Base-by-base conservation (phyloP, 2,113 vertebrate species). In the Zosterops hypoxanthus region DNA sequence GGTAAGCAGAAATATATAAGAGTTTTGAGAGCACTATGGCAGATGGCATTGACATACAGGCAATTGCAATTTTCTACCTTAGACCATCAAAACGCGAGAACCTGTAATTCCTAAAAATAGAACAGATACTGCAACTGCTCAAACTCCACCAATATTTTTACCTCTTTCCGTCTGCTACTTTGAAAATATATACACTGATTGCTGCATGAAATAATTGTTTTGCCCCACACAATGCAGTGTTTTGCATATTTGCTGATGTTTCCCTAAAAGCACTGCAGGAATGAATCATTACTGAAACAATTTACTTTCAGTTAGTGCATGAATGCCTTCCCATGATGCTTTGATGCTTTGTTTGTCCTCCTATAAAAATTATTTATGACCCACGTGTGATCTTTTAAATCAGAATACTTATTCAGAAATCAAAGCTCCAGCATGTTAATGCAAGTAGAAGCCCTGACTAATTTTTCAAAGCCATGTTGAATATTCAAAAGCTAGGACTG, bases 291-390 rank as follows among this genome's bases (percentile, higher is more conserved):
- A 99, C 99, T 98, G 98, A 98, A 99, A 99, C 98, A 98, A 98
- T 98, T 98, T 98, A 98, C 98, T 98, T 97, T 97, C 96, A 82
- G 98, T 98, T 98, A 98, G 98, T 98, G 98, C 98, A 98, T 95
- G 98, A 98, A 98, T 98, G 98, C 98, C 94, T 98, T 98, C 98
- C 98, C 98, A 98, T 98, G 98, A 98, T 98, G 98, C 98, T 95
- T 97, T 97, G 97, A 98, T 98, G 97, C 97, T 98, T 98, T 98
- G 98, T 98, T 98, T 98, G 98, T 98, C 98, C 98, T 98, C 98
- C 97, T 98, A 98, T 98, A 98, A 99, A 98, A 98, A 98, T 99
- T 99, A 99, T 99, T 99, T 99, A 99, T 99, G 98, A 98, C 98
- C 98, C 96, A 97, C 96, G 86, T 98, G 97, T 98, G 98, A 98